phyloP scores from a whole-genome alignment of 2,113 vertebrate species.

The Stercorarius parasiticus region DNA sequence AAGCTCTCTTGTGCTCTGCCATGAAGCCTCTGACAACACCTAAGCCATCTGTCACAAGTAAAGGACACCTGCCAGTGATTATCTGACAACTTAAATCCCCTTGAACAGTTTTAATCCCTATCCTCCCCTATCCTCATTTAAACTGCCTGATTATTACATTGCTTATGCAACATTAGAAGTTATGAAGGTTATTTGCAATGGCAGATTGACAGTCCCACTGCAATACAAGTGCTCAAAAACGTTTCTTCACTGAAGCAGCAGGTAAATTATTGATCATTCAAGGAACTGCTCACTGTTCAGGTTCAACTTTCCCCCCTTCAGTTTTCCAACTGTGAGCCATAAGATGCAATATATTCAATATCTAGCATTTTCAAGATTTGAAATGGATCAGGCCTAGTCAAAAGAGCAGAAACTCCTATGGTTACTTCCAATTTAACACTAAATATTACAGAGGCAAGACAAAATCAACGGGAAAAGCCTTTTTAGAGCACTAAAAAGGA shows the following conservation, averaged over 20 bases:
- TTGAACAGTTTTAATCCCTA: conserved; percentile 5
- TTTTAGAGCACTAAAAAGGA: neutral
- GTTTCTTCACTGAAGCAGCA: neutral
- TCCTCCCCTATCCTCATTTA: neutral
- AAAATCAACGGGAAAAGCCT: neutral
- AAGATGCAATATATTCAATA: rapidly evolving
- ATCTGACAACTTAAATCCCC: neutral
- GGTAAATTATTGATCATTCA: neutral
- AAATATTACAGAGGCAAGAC: neutral
- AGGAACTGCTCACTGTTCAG: neutral
- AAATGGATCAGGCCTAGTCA: neutral
- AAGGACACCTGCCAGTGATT: conserved; percentile 31
- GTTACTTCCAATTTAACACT: neutral
- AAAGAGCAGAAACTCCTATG: neutral
- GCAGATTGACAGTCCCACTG: neutral
- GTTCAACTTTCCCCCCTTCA: neutral
- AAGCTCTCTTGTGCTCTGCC: neutral
- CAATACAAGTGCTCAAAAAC: neutral
- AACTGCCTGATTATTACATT: neutral
- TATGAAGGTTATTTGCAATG: neutral
- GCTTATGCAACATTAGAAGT: neutral
- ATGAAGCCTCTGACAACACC: neutral
- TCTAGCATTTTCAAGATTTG: neutral
- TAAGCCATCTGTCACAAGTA: neutral
- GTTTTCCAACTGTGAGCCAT: neutral